Percentiles rank a stretch among this genome's conserved stretches.
Conservation (phyloP, 23 tunicate genomes). For the Diplosoma virens region DNA sequence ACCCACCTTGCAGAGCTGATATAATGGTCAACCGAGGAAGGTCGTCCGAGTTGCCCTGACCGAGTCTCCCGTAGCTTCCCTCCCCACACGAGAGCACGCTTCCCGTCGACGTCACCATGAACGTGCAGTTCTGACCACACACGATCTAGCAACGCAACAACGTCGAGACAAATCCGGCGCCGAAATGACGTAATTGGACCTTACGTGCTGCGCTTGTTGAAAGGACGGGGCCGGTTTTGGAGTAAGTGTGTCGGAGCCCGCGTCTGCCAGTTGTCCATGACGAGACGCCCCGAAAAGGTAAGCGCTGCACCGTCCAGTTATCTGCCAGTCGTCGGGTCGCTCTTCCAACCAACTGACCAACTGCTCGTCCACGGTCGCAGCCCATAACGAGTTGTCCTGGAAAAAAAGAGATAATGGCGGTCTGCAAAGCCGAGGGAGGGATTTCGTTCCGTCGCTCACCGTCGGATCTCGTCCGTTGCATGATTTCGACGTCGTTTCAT, state of each 20-base stretch:
- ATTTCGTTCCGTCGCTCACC: neutral
- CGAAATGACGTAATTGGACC: neutral
- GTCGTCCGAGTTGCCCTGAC: conserved; percentile 98
- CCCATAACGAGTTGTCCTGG: conserved; percentile 82
- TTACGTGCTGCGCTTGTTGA: conserved; percentile 65
- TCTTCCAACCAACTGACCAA: conserved; percentile 65
- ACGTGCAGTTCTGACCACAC: conserved; percentile 96
- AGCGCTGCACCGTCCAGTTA: conserved; percentile 63
- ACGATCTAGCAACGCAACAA: conserved; percentile 30
- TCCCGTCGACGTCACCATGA: conserved; percentile 70
- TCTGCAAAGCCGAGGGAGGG: neutral
- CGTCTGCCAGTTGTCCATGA: conserved; percentile 85
- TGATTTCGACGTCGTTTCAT: neutral
- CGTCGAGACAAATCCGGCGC: neutral
- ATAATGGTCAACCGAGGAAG: conserved; percentile 60
- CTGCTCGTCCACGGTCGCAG: conserved; percentile 69
- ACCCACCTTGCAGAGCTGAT: conserved; percentile 72
- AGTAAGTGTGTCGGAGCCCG: conserved; percentile 10
- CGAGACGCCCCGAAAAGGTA: conserved; percentile 81
- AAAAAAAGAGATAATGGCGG: neutral
- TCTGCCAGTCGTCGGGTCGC: conserved; percentile 91
- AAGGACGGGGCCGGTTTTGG: conserved; percentile 53
- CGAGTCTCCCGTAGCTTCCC: conserved; percentile 97
- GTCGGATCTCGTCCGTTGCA: conserved; percentile 1
- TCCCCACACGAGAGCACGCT: conserved; percentile 86